A percentile compares a stretch with the other conserved stretches of the same genome.
Conservation (phyloP, 2,888 invertebrate genomes). For the Bruchidius siliquastri region DNA sequence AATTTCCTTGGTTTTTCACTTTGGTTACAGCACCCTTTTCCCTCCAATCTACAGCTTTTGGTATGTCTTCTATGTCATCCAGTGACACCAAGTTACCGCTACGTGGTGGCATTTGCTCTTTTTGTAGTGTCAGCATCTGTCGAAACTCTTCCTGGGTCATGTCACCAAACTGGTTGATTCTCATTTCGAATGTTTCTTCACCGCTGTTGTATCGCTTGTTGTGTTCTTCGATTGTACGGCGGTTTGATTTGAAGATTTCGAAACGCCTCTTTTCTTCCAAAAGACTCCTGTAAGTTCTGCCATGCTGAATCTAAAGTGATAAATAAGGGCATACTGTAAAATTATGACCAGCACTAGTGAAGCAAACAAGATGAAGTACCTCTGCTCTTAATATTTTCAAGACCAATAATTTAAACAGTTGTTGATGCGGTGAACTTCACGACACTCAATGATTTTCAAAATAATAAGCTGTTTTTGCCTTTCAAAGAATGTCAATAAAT, state of each 20-base stretch:
- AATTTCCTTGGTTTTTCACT: slow-evolving; percentile 19
- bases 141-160: slow-evolving; percentile 1
- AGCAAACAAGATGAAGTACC: too few species aligned
- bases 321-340: not conserved
- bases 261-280: slow-evolving; percentile 1
- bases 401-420: too few species aligned
- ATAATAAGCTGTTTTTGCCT: too few species aligned
- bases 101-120: not conserved
- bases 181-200: not conserved
- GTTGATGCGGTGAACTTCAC: too few species aligned
- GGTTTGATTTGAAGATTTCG: not conserved
- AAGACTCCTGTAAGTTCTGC: not conserved
- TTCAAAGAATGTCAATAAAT: too few species aligned
- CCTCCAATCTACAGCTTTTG: slow-evolving; percentile 15
- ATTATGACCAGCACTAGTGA: too few species aligned
- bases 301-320: not conserved
- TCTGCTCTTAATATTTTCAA: too few species aligned
- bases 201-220: not conserved
- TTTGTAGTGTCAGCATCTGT: not conserved
- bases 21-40: slow-evolving; percentile 13
- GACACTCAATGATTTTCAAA: too few species aligned
- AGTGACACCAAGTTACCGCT: not conserved
- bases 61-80: not conserved
- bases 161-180: not conserved
- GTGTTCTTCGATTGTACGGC: not conserved